A percentile compares a stretch with the other conserved stretches of the same genome.
These are phyloP conservation scores for Macroramphosus scolopax DNA, from an alignment of 2,797 vertebrate genomes.

Conservation along the genomic window DNA sequence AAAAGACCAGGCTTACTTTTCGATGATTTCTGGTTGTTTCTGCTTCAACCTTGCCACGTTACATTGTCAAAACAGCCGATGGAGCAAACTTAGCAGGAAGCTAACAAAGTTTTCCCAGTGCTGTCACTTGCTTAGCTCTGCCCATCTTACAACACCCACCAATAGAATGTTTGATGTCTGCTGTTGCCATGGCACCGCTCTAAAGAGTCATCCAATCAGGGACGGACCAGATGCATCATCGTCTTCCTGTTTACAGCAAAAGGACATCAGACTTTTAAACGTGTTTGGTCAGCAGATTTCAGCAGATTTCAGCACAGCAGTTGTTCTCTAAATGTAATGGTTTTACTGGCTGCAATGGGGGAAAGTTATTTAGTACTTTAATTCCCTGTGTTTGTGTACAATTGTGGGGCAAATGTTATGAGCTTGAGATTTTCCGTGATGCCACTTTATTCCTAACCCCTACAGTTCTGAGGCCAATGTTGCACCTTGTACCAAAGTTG, in stretches of 20 bases:
- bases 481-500: too few species aligned
- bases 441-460: too few species aligned
- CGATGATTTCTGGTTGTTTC: background rate
- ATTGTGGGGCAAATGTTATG: too few species aligned
- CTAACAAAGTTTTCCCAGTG: constrained; percentile 67
- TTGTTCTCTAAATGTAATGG: background rate
- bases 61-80: constrained; percentile 24
- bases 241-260: constrained; percentile 34
- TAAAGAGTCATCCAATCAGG: constrained; percentile 50
- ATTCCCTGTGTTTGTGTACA: too few species aligned
- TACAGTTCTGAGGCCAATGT: too few species aligned
- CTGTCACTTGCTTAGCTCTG: constrained; percentile 43
- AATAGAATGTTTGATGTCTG: constrained; percentile 28
- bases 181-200: constrained; percentile 40
- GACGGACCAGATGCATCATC: background rate
- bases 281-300: background rate
- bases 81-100: constrained; percentile 48
- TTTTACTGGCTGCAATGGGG: too few species aligned
- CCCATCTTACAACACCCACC: constrained; percentile 27
- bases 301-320: background rate
- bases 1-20: constrained; percentile 29
- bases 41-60: background rate
- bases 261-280: background rate
- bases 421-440: too few species aligned
- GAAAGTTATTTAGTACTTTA: too few species aligned